phyloP scores from a whole-genome alignment of 2,113 vertebrate species.

The Hypomesus transpacificus region DNA sequence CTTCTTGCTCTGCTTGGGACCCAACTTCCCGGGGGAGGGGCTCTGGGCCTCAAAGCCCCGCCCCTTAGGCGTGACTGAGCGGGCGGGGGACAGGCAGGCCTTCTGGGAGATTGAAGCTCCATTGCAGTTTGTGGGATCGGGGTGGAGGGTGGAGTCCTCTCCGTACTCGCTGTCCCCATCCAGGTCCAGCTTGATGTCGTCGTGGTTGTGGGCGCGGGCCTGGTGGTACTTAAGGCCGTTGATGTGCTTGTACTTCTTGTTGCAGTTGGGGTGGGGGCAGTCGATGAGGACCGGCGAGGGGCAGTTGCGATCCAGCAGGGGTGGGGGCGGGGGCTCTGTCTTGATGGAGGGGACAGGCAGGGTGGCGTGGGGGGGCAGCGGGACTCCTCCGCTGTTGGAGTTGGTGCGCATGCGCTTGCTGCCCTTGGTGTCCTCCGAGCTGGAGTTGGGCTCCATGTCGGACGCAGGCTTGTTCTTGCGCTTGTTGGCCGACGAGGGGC shows the following conservation, averaged over 20 bases:
- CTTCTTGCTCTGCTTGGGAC: slow-evolving; percentile 84
- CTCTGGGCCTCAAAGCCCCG: slow-evolving; percentile 84
- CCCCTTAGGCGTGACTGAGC: slow-evolving; percentile 87
- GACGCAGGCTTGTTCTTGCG: slow-evolving; percentile 90
- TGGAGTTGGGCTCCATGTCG: slow-evolving; percentile 94
- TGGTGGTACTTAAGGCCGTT: slow-evolving; percentile 97
- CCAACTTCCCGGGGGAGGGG: slow-evolving; percentile 82
- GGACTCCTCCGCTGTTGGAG: slow-evolving; percentile 66
- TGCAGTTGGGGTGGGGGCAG: slow-evolving; percentile 96
- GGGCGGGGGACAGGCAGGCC: slow-evolving; percentile 86
- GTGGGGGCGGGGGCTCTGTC: slow-evolving; percentile 67
- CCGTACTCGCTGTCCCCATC: slow-evolving; percentile 90
- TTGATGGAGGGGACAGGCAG: slow-evolving; percentile 67
- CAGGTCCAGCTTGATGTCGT: slow-evolving; percentile 84
- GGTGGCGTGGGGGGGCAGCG: slow-evolving; percentile 4
- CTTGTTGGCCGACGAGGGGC: slow-evolving; percentile 85
- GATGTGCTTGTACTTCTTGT: slow-evolving; percentile 98
- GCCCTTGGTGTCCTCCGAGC: slow-evolving; percentile 92
- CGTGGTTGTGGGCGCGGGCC: slow-evolving; percentile 90
- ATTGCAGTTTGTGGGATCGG: slow-evolving; percentile 81
- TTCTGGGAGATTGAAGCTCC: slow-evolving; percentile 78
- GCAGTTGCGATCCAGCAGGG: slow-evolving; percentile 80
- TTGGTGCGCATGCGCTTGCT: slow-evolving; percentile 92
- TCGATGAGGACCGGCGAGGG: slow-evolving; percentile 94
- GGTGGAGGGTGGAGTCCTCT: slow-evolving; percentile 80